Conservation (phyloP, 2,113 vertebrate species). For the Gadus chalcogrammus region DNA sequence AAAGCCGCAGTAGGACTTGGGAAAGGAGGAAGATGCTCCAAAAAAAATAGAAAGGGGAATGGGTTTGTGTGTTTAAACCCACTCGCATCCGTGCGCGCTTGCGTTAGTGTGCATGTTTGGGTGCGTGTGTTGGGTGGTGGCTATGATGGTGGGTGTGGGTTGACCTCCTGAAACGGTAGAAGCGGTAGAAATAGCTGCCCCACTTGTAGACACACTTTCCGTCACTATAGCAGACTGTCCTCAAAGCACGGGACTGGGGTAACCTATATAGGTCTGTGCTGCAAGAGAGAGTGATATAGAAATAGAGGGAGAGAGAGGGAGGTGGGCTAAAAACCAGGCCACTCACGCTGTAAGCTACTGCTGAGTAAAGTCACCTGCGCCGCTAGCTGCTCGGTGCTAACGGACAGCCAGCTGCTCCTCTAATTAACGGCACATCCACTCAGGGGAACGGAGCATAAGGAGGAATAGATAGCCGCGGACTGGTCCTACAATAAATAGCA, state of each 20-base stretch:
- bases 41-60: background rate
- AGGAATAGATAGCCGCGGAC: slow-evolving; percentile 44
- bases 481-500: slow-evolving; percentile 50
- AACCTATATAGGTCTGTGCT: slow-evolving; percentile 67
- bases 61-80: background rate
- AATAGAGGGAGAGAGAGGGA: slow-evolving; percentile 4
- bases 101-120: background rate
- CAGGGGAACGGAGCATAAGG: slow-evolving; percentile 60
- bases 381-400: slow-evolving; percentile 63
- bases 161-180: slow-evolving; percentile 67
- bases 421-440: slow-evolving; percentile 65
- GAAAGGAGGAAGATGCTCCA: background rate
- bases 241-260: slow-evolving; percentile 64
- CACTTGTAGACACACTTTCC: slow-evolving; percentile 77
- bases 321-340: slow-evolving; percentile 60
- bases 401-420: slow-evolving; percentile 70
- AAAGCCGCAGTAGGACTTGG: background rate
- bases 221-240: slow-evolving; percentile 61
- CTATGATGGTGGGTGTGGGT: slow-evolving; percentile 42
- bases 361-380: slow-evolving; percentile 70
- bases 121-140: slow-evolving; percentile 26
- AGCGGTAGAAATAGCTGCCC: slow-evolving; percentile 79
- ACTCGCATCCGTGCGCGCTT: background rate
- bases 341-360: slow-evolving; percentile 64
- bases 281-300: slow-evolving; percentile 33